Evolutionary conservation across 2,888 invertebrate species (phyloP).

Genomic region (Ganaspis brasiliensis): DNA sequence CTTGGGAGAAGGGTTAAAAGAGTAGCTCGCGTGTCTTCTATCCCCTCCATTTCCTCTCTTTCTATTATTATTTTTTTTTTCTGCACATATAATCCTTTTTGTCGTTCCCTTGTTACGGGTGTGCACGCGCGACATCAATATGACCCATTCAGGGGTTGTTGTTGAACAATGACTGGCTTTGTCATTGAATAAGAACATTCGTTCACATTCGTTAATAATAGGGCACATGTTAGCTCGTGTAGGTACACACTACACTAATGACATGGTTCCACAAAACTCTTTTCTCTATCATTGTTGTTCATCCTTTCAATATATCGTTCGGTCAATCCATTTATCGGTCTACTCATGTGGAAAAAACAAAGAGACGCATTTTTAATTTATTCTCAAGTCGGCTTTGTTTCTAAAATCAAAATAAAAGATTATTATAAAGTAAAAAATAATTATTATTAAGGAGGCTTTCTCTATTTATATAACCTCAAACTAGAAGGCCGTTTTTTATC

Average conservation of each 20-base stretch:
- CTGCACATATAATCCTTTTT: conserved; percentile 16
- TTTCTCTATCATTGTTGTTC: conserved; percentile 47
- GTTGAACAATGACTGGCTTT: conserved; percentile 65
- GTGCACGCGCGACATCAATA: conserved; percentile 29
- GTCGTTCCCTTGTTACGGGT: conserved; percentile 4
- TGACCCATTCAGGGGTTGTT: conserved; percentile 43
- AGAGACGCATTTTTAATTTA: neutral
- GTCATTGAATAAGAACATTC: conserved; percentile 59
- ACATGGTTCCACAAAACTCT: conserved; percentile 65
- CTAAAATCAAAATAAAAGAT: neutral
- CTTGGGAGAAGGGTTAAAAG: conserved; percentile 20
- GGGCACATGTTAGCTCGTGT: conserved; percentile 65
- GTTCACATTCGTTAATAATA: conserved; percentile 62
- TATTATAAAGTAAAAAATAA: too few species aligned
- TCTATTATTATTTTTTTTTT: neutral
- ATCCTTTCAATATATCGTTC: conserved; percentile 29
- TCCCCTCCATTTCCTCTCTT: neutral
- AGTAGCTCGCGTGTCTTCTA: conserved; percentile 12
- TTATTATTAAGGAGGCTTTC: too few species aligned
- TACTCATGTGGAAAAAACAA: neutral
- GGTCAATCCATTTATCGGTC: conserved; percentile 15
- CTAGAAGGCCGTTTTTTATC: too few species aligned
- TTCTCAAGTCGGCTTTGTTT: neutral
- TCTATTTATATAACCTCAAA: too few species aligned
- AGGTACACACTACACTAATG: conserved; percentile 62